These are phyloP conservation scores for Phrynocephalus versicolor DNA, from an alignment of 2,113 vertebrate species.

Conservation along the genomic window DNA sequence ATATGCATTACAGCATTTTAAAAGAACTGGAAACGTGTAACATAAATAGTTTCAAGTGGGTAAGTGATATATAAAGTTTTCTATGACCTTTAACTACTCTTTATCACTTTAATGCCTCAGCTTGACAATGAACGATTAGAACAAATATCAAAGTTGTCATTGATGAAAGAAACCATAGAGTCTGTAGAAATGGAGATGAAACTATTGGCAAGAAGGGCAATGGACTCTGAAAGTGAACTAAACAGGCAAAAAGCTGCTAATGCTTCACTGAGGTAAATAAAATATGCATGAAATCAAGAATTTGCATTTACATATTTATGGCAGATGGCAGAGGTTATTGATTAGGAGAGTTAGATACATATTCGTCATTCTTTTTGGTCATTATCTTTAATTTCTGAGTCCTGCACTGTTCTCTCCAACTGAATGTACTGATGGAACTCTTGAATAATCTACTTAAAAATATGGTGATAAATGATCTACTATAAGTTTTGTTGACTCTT, in stretches of 20 bases:
- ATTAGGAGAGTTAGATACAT: not conserved
- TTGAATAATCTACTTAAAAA: not conserved
- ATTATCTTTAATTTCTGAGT: not conserved
- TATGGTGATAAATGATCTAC: not conserved
- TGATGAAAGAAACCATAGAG: slow-evolving; percentile 75
- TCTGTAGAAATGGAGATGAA: slow-evolving; percentile 80
- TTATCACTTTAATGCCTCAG: slow-evolving; percentile 68
- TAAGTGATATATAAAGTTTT: slow-evolving; percentile 5
- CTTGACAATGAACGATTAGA: slow-evolving; percentile 79
- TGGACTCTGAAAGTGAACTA: slow-evolving; percentile 75
- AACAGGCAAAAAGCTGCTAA: slow-evolving; percentile 74
- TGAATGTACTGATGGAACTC: not conserved
- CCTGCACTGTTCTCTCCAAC: not conserved
- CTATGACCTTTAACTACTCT: slow-evolving; percentile 33
- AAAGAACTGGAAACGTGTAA: slow-evolving; percentile 15
- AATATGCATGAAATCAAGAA: slow-evolving; percentile 35
- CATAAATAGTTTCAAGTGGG: slow-evolving; percentile 31
- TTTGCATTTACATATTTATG: not conserved
- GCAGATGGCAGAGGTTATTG: not conserved
- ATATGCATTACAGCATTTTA: not conserved
- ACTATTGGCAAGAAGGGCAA: slow-evolving; percentile 71
- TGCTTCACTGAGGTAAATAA: slow-evolving; percentile 77
- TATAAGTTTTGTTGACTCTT: not conserved
- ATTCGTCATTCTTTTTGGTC: not conserved
- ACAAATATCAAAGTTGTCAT: slow-evolving; percentile 71